A percentile compares a stretch with the other conserved stretches of the same genome.
phyloP scores from a whole-genome alignment of 2,797 vertebrate species.

The Anguilla megastoma region DNA sequence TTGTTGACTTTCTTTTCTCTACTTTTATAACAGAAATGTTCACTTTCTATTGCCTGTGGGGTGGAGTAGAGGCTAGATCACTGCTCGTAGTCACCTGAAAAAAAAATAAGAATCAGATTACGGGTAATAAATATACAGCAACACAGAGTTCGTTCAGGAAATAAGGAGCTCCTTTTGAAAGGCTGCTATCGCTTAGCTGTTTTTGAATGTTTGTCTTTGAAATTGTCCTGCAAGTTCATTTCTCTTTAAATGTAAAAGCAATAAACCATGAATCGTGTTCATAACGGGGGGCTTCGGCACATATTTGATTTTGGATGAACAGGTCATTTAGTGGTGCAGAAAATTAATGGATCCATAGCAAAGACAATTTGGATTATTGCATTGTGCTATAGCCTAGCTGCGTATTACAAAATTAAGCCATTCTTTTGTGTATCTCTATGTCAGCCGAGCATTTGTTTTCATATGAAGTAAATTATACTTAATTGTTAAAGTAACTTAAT shows the following conservation, averaged over 20 bases:
- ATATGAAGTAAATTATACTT: neutral
- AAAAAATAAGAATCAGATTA: slow-evolving; percentile 33
- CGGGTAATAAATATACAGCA: slow-evolving; percentile 25
- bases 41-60: slow-evolving; percentile 29
- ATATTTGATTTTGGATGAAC: neutral
- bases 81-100: slow-evolving; percentile 33
- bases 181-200: neutral
- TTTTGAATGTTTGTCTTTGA: neutral
- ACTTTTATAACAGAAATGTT: slow-evolving; percentile 25
- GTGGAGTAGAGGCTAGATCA: slow-evolving; percentile 33
- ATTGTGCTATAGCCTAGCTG: neutral
- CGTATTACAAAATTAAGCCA: neutral
- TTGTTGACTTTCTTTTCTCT: slow-evolving; percentile 11
- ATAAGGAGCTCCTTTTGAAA: neutral
- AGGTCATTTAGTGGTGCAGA: neutral
- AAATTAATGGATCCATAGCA: neutral
- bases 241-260: neutral
- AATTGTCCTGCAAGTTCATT: neutral
- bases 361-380: neutral
- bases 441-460: neutral
- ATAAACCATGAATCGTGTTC: neutral
- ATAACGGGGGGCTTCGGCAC: neutral
- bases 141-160: neutral
- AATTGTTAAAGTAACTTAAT: neutral
- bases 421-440: neutral